phyloP scores from a whole-genome alignment of 2,888 invertebrate genomes.

The Rhodophaea formosa region DNA sequence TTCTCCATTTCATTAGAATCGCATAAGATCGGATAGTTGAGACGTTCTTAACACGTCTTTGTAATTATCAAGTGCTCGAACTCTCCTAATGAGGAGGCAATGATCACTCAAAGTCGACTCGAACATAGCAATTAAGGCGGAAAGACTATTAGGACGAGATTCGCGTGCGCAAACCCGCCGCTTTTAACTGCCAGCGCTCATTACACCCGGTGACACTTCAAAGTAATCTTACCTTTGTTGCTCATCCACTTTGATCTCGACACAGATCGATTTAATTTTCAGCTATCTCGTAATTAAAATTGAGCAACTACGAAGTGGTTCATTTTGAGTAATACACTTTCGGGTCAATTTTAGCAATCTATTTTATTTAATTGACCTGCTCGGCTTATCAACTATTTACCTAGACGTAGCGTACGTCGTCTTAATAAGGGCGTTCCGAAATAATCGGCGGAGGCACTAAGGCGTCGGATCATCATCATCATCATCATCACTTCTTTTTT shows the following conservation, averaged over 20 bases:
- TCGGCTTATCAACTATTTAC: too few relatives aligned
- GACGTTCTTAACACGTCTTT: slow-evolving; percentile 7
- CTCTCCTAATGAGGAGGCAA: slow-evolving; percentile 32
- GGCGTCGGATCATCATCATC: too few relatives aligned
- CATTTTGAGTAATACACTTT: slow-evolving; percentile 29
- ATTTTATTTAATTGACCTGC: too few relatives aligned
- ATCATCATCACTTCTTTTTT: too few relatives aligned
- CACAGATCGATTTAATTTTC: slow-evolving; percentile 56
- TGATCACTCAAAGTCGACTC: slow-evolving; percentile 35
- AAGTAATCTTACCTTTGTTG: slow-evolving; percentile 65
- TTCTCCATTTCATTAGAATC: not conserved
- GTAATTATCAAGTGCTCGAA: slow-evolving; percentile 20
- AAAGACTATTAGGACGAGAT: slow-evolving; percentile 45
- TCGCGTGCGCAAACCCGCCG: slow-evolving; percentile 35
- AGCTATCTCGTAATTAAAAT: slow-evolving; percentile 63
- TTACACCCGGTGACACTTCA: slow-evolving; percentile 55
- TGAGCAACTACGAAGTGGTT: slow-evolving; percentile 44
- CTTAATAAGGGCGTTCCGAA: too few relatives aligned
- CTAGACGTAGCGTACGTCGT: too few relatives aligned
- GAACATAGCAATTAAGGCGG: slow-evolving; percentile 47
- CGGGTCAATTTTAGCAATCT: not conserved
- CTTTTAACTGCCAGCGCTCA: slow-evolving; percentile 36
- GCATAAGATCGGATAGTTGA: slow-evolving; percentile 2
- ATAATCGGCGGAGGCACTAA: too few relatives aligned
- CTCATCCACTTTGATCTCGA: slow-evolving; percentile 59